These are phyloP conservation scores for Chymomyza procnemis DNA, from an alignment of 2,888 invertebrate genomes.

Conservation along the genomic window DNA sequence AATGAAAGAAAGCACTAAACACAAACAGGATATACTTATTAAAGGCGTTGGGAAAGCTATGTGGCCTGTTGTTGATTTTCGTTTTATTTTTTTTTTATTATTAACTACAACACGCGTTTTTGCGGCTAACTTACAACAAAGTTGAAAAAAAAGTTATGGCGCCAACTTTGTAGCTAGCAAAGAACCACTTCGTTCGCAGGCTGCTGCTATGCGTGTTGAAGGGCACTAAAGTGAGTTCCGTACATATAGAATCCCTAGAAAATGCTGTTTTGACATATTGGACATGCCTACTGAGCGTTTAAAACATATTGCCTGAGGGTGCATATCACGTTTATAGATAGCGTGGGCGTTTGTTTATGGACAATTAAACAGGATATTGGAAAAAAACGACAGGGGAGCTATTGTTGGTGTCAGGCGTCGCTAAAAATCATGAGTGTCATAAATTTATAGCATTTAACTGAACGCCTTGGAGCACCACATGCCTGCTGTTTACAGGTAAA, in stretches of 20 bases:
- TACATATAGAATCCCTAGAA: conserved; percentile 9
- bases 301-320: conserved; percentile 13
- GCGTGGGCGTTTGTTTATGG: conserved; percentile 32
- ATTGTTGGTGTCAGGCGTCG: conserved; percentile 6
- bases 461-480: not conserved
- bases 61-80: too few relatives aligned
- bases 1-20: conserved; percentile 44
- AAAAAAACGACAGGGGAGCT: conserved; percentile 16
- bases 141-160: conserved; percentile 16
- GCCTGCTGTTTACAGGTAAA: not conserved
- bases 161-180: conserved; percentile 26
- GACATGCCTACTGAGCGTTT: conserved; percentile 3
- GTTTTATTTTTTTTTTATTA: conserved; percentile 24
- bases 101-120: conserved; percentile 43
- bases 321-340: not conserved
- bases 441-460: conserved; percentile 32
- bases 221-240: conserved; percentile 31
- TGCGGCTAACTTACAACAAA: conserved; percentile 14
- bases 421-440: conserved; percentile 42
- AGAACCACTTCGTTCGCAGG: not conserved
- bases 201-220: conserved; percentile 35
- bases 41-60: conserved; percentile 13
- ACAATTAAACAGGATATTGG: conserved; percentile 60
- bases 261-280: conserved; percentile 23
- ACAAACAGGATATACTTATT: conserved; percentile 2